Evolutionary conservation across 2,888 invertebrate genomes (phyloP).

Genomic region (Drosophila anomalata): DNA sequence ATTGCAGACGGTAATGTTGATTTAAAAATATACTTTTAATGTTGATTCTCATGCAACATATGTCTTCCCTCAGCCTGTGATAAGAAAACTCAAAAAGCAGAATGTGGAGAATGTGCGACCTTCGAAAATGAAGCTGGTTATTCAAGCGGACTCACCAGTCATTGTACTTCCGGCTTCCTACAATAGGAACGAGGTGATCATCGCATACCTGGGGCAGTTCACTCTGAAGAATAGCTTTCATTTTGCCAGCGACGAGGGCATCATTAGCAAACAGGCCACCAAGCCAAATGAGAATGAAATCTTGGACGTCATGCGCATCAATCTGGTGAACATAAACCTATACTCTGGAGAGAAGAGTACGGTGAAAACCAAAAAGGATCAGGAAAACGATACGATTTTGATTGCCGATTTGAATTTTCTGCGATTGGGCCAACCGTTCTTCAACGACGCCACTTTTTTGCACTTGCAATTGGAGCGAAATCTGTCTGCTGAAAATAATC

Average conservation of each 20-base stretch:
- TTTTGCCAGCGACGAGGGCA: slow-evolving; percentile 85
- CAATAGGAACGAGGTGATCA: slow-evolving; percentile 90
- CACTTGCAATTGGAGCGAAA: slow-evolving; percentile 93
- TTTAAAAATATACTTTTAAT: fast-evolving
- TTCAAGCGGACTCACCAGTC: slow-evolving; percentile 88
- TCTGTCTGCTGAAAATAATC: slow-evolving; percentile 86
- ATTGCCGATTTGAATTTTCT: slow-evolving; percentile 81
- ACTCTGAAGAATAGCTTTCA: slow-evolving; percentile 91
- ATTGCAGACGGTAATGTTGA: slow-evolving; percentile 89
- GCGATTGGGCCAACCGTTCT: slow-evolving; percentile 87
- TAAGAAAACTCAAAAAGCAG: slow-evolving; percentile 80
- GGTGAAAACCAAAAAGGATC: slow-evolving; percentile 45
- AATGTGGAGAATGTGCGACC: slow-evolving; percentile 70
- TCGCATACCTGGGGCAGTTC: slow-evolving; percentile 92
- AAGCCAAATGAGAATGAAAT: slow-evolving; percentile 82
- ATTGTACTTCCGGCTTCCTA: slow-evolving; percentile 94
- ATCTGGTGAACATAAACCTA: slow-evolving; percentile 89
- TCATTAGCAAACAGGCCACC: slow-evolving; percentile 71
- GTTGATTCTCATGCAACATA: neutral
- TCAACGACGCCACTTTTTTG: slow-evolving; percentile 93
- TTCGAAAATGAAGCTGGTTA: slow-evolving; percentile 81
- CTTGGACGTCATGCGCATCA: slow-evolving; percentile 88
- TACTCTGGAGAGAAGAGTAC: slow-evolving; percentile 85
- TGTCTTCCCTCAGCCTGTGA: slow-evolving; percentile 75
- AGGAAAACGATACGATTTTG: slow-evolving; percentile 65